Evolutionary conservation across 2,888 invertebrate species (phyloP).

Genomic region (Xanthorhoe designata): DNA sequence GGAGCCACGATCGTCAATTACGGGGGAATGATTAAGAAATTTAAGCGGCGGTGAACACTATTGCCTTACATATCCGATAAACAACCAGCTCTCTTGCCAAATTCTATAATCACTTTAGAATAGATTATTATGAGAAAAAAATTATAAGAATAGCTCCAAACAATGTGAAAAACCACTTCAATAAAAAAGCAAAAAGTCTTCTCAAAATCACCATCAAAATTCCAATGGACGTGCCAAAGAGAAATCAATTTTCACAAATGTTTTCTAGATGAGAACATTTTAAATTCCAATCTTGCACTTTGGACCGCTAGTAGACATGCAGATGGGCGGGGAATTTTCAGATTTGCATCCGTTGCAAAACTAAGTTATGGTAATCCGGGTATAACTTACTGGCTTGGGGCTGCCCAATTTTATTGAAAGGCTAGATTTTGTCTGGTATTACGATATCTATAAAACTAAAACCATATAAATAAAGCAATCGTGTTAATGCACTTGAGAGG

Average conservation of each 20-base stretch:
- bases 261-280: conserved; percentile 66
- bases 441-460: no score
- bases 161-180: not conserved
- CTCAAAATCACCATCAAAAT: conserved; percentile 38
- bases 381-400: conserved; percentile 69
- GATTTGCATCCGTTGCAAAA: conserved; percentile 75
- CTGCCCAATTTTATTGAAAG: conserved; percentile 70
- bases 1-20: no score
- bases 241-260: conserved; percentile 60
- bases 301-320: conserved; percentile 65
- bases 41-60: no score
- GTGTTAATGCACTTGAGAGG: no score
- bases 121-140: no score
- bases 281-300: conserved; percentile 77
- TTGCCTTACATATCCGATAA: no score
- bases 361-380: conserved; percentile 51
- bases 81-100: no score
- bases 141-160: no score
- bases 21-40: no score
- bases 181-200: conserved; percentile 9
- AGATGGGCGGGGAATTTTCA: conserved; percentile 71
- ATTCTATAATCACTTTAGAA: no score
- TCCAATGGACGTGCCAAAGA: conserved; percentile 40
- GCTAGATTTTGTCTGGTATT: conserved; percentile 2
- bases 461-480: no score